Evolutionary conservation across 2,797 vertebrate species (phyloP).

Genomic region (Rhinatrema bivittatum): DNA sequence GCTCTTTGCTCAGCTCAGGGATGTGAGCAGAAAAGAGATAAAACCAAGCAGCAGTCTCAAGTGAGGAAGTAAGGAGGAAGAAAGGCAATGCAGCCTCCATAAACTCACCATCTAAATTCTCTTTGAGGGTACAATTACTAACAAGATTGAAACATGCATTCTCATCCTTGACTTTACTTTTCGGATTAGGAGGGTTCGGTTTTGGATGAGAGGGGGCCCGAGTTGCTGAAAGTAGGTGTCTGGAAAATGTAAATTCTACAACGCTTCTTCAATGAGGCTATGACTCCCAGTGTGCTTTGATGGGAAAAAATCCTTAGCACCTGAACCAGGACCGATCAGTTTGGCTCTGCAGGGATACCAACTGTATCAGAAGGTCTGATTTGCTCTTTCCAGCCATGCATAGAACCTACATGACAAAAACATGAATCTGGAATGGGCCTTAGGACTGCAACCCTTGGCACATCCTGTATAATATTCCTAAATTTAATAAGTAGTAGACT

Average conservation of each 20-base stretch:
- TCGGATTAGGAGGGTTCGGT: no score
- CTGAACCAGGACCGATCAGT: neutral
- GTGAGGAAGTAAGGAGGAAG: no score
- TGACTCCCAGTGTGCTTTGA: neutral
- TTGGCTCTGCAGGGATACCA: neutral
- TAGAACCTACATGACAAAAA: conserved; percentile 15
- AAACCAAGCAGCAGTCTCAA: no score
- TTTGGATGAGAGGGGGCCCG: no score
- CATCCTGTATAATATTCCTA: conserved; percentile 26
- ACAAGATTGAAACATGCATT: no score
- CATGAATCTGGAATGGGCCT: conserved; percentile 22
- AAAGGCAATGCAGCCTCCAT: no score
- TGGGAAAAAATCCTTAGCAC: neutral
- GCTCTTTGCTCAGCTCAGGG: no score
- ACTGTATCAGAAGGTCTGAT: conserved; percentile 22
- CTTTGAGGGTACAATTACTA: no score
- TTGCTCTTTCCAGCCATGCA: conserved; percentile 28
- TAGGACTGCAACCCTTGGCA: conserved; percentile 29
- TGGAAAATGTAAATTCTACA: neutral
- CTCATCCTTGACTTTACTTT: no score
- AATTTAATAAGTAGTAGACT: conserved; percentile 19
- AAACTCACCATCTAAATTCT: no score
- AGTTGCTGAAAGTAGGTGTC: no score
- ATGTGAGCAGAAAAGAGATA: no score
- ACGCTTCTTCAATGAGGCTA: neutral